phyloP scores from a whole-genome alignment of 2,888 invertebrate genomes.

The Neelides folsomi region DNA sequence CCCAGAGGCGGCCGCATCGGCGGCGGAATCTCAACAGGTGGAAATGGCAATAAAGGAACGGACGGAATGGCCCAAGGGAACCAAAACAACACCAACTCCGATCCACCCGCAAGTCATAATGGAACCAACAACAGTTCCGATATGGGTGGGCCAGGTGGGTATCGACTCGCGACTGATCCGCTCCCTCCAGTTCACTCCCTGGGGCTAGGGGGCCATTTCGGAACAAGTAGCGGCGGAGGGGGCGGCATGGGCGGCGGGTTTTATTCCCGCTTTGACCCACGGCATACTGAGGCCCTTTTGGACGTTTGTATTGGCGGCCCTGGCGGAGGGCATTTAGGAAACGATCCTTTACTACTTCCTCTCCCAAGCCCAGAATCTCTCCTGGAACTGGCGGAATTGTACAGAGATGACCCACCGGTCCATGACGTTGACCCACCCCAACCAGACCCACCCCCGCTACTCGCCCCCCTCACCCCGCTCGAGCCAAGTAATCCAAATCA shows the following conservation, averaged over 20 bases:
- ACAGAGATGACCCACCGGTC: constrained; percentile 29
- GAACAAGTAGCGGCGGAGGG: constrained; percentile 47
- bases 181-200: constrained; percentile 38
- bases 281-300: constrained; percentile 27
- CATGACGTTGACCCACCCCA: constrained; percentile 32
- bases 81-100: constrained; percentile 50
- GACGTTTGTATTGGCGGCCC: constrained; percentile 38
- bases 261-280: constrained; percentile 36
- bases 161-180: constrained; percentile 30
- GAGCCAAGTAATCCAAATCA: constrained; percentile 61
- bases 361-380: constrained; percentile 32
- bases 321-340: constrained; percentile 48
- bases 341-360: constrained; percentile 32
- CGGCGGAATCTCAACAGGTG: constrained; percentile 26
- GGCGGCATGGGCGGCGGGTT: constrained; percentile 38
- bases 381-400: constrained; percentile 31
- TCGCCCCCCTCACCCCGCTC: constrained; percentile 42
- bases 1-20: constrained; percentile 32
- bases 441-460: constrained; percentile 35
- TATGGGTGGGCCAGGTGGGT: constrained; percentile 24
- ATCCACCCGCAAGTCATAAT: constrained; percentile 35
- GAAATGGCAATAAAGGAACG: constrained; percentile 21
- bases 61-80: constrained; percentile 29
- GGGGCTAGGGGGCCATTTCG: constrained; percentile 42
- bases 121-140: constrained; percentile 23